A percentile compares a stretch with the other conserved stretches of the same genome.
These are phyloP conservation scores for Trichogramma pretiosum DNA, from an alignment of 1,140 invertebrate genomes.

Conservation along the genomic window DNA sequence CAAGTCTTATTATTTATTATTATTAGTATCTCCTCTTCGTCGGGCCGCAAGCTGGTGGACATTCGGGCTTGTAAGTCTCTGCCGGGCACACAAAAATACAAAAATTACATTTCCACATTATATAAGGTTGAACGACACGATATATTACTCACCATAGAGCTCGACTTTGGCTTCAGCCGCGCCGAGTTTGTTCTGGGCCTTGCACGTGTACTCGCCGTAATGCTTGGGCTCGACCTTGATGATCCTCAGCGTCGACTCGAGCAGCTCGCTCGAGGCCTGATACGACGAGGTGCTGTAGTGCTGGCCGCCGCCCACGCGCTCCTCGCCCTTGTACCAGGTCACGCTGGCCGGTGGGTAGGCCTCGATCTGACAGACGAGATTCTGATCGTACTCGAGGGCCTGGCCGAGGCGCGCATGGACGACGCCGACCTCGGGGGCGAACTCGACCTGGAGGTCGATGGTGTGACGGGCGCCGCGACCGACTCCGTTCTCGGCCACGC, in stretches of 20 bases:
- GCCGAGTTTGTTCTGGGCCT: slow-evolving; percentile 80
- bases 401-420: slow-evolving; percentile 71
- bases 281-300: slow-evolving; percentile 84
- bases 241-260: slow-evolving; percentile 76
- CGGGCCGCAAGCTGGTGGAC: slow-evolving; percentile 81
- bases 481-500: slow-evolving; percentile 84
- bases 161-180: slow-evolving; percentile 65
- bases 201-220: slow-evolving; percentile 77
- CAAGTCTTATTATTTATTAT: too few species aligned
- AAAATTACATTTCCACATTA: slow-evolving; percentile 37
- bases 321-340: slow-evolving; percentile 74
- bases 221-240: slow-evolving; percentile 85
- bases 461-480: slow-evolving; percentile 74
- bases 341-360: slow-evolving; percentile 84
- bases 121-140: slow-evolving; percentile 12
- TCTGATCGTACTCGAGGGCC: slow-evolving; percentile 85
- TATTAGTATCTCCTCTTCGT: too few species aligned
- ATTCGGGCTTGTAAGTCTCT: slow-evolving; percentile 84
- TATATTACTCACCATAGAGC: slow-evolving; percentile 63
- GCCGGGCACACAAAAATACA: slow-evolving; percentile 41
- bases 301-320: slow-evolving; percentile 74
- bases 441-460: slow-evolving; percentile 82
- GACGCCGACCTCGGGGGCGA: slow-evolving; percentile 73
- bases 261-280: slow-evolving; percentile 79
- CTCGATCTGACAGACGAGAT: slow-evolving; percentile 83